phyloP scores from a whole-genome alignment of 2,888 invertebrate genomes.

The Melanotus villosus region DNA sequence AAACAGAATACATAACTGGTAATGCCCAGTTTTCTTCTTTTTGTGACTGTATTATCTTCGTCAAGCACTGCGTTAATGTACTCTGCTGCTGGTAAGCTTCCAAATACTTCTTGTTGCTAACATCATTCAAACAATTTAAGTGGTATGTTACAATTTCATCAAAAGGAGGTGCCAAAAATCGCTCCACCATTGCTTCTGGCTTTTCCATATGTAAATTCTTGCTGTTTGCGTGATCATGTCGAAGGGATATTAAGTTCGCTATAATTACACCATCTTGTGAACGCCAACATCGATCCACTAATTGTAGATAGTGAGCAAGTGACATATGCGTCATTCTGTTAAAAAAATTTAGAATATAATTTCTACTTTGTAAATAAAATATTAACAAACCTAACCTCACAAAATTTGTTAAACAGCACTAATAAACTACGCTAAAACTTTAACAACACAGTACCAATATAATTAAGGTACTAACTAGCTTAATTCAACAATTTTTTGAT shows the following conservation, averaged over 20 bases:
- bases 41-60: constrained; percentile 86
- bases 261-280: constrained; percentile 75
- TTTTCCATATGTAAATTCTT: constrained; percentile 78
- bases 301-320: constrained; percentile 66
- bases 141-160: constrained; percentile 84
- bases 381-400: constrained; percentile 26
- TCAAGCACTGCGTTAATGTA: constrained; percentile 82
- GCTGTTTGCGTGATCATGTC: constrained; percentile 82
- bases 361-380: not conserved
- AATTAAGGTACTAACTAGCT: too few relatives aligned
- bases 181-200: constrained; percentile 79
- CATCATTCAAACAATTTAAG: constrained; percentile 75
- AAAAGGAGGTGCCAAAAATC: constrained; percentile 79
- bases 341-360: constrained; percentile 5
- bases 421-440: too few relatives aligned
- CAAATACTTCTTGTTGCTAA: constrained; percentile 70
- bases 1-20: constrained; percentile 92
- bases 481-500: too few relatives aligned
- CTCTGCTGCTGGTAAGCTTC: constrained; percentile 87
- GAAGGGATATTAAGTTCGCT: constrained; percentile 75
- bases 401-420: not conserved
- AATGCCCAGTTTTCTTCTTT: constrained; percentile 98
- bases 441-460: too few relatives aligned
- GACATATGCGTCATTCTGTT: constrained; percentile 62
- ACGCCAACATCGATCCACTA: constrained; percentile 75